Conservation (phyloP, 30 jellyfish, hydroid and myxozoan genomes). For the Aurelia sp. region DNA sequence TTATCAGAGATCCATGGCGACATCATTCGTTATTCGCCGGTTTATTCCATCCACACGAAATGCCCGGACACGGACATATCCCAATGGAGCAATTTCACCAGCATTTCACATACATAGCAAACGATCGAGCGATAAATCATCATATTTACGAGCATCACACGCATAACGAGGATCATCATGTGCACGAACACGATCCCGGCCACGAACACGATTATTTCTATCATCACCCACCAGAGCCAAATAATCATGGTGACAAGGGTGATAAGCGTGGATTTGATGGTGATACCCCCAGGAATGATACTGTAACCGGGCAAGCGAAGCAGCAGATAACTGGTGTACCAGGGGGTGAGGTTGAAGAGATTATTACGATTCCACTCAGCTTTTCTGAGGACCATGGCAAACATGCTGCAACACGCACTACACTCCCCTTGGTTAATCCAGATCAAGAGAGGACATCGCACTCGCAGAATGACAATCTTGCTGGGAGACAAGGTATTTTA, state of each 20-base stretch:
- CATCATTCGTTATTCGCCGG: slow-evolving; percentile 94
- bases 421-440: too few relatives aligned
- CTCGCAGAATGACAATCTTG: background rate
- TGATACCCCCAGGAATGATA: slow-evolving; percentile 12
- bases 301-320: slow-evolving; percentile 45
- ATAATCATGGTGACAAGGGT: slow-evolving; percentile 62
- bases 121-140: slow-evolving; percentile 83
- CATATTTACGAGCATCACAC: slow-evolving; percentile 67
- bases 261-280: slow-evolving; percentile 16
- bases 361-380: slow-evolving; percentile 37
- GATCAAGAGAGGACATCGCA: background rate
- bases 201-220: slow-evolving; percentile 67
- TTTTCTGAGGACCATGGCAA: background rate
- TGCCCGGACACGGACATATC: slow-evolving; percentile 66
- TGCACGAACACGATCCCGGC: slow-evolving; percentile 77
- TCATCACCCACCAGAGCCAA: slow-evolving; percentile 71
- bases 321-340: slow-evolving; percentile 26
- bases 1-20: slow-evolving; percentile 97
- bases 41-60: slow-evolving; percentile 89
- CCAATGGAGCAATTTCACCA: slow-evolving; percentile 94
- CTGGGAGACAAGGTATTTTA: too few relatives aligned
- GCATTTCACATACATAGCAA: slow-evolving; percentile 89
- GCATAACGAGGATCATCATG: slow-evolving; percentile 60
- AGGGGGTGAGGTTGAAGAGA: background rate
- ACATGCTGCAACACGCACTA: background rate